Percentiles rank a stretch among this genome's conserved stretches.
These are phyloP conservation scores for fruit fly (Drosophila melanogaster) DNA, from an alignment of 1,140 invertebrate genomes.

Conservation along the genomic window DNA sequence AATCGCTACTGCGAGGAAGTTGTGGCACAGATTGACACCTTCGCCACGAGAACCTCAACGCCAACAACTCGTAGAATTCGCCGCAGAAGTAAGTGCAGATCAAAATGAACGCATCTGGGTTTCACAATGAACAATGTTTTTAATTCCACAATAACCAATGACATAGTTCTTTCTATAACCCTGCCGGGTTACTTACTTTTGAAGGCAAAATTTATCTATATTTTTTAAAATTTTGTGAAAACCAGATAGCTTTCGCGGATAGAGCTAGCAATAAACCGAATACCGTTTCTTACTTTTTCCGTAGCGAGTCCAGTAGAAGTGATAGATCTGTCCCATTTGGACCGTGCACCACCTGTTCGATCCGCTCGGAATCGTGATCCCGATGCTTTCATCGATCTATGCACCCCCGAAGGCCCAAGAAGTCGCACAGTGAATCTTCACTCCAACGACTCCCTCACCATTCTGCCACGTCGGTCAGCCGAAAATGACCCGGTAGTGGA, in stretches of 20 bases:
- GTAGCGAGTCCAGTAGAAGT: constrained; percentile 38
- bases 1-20: constrained; percentile 24
- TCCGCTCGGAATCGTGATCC: constrained; percentile 1
- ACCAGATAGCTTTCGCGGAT: neutral
- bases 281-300: neutral
- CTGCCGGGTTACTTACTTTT: too few relatives aligned
- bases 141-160: too few relatives aligned
- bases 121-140: neutral
- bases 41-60: constrained; percentile 8
- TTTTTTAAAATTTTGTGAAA: neutral
- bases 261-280: too few relatives aligned
- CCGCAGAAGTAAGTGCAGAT: neutral
- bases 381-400: constrained; percentile 40
- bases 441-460: neutral
- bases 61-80: constrained; percentile 14
- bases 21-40: neutral
- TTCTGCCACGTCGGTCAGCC: neutral
- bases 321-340: constrained; percentile 43
- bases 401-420: constrained; percentile 15
- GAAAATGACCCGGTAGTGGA: neutral
- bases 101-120: neutral
- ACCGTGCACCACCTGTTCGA: neutral
- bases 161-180: too few relatives aligned
- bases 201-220: too few relatives aligned
- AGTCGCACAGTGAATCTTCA: neutral